Evolutionary conservation across 2,888 invertebrate species (phyloP).

Genomic region (Agonum fuliginosum): DNA sequence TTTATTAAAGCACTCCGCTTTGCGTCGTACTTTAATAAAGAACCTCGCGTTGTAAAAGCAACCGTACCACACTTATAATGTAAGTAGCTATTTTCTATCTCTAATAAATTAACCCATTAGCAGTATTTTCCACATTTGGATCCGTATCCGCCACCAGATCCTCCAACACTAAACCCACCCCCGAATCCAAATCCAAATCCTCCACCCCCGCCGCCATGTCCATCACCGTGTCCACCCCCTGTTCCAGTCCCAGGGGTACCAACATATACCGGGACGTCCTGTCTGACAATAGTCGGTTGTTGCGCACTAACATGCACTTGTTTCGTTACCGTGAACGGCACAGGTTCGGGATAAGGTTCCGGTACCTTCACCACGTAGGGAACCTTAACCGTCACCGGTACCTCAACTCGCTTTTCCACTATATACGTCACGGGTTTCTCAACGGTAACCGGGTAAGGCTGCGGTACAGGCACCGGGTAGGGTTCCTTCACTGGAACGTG

Average conservation of each 20-base stretch:
- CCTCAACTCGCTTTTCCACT: slow-evolving; percentile 47
- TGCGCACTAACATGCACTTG: slow-evolving; percentile 45
- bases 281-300: slow-evolving; percentile 40
- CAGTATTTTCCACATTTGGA: neutral
- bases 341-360: slow-evolving; percentile 43
- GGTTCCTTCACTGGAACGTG: slow-evolving; percentile 50
- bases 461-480: slow-evolving; percentile 57
- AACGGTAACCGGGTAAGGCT: slow-evolving; percentile 55
- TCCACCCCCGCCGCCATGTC: neutral
- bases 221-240: slow-evolving; percentile 24
- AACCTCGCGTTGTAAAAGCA: too few relatives aligned
- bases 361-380: slow-evolving; percentile 47
- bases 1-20: too few relatives aligned
- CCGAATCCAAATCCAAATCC: slow-evolving; percentile 1
- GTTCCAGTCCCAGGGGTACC: slow-evolving; percentile 23
- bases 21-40: too few relatives aligned
- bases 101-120: too few relatives aligned
- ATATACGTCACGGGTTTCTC: slow-evolving; percentile 51
- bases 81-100: too few relatives aligned
- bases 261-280: slow-evolving; percentile 51
- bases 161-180: neutral
- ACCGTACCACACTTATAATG: too few relatives aligned
- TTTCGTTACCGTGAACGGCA: slow-evolving; percentile 24
- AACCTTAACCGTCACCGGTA: slow-evolving; percentile 27
- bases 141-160: neutral